Evolutionary conservation across 2,113 vertebrate genomes (phyloP), one percentile per base, ranked within the genome.

Genomic region (Percopsis transmontana): DNA sequence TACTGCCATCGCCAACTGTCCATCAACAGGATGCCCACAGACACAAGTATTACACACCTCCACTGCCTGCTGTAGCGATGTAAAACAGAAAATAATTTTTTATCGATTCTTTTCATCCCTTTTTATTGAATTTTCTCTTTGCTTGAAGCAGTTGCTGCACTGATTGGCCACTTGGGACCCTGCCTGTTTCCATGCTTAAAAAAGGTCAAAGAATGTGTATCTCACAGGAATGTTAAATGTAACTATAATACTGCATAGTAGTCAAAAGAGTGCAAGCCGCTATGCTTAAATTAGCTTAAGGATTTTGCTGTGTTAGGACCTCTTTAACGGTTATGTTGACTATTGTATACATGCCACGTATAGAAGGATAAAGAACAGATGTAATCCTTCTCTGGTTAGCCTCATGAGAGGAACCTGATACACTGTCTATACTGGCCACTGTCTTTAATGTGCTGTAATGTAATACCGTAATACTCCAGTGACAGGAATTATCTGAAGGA

Each of bases 71-170:
- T 69, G 61, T 9, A 21, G 18, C 19, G 39, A 60, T 68, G 60
- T 78, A 64, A 80, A 75, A 80, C 50, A 54, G 40, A 85, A 78
- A 81, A 81, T 38, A 14, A 73, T 74, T 83, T 83, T 61, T 21
- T 53, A 83, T 82, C 10, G 75, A 81, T 83, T 72, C 74, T 3
- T 45, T 69, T 80, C 57, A 40, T 9, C 62, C 52, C 24, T 14
- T 2, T 45, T 78, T 72, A 64, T 74, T 79, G 83, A 70, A 72
- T 21, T 41, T 18, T 78, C 48, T 39, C 21, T 73, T 59, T 16
- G 70, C 80, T 68, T 8, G 9, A 53, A 74, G 79, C 6, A 2
- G 68, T 47, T 18, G 47, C 12, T 1, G 0, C 41, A 58, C 38
- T 58, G 54, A 68, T 80, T 83, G 66, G 68, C 66, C 74, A 42